Base-by-base conservation (phyloP, 2,797 vertebrate genomes). In the Cossypha heuglini region DNA sequence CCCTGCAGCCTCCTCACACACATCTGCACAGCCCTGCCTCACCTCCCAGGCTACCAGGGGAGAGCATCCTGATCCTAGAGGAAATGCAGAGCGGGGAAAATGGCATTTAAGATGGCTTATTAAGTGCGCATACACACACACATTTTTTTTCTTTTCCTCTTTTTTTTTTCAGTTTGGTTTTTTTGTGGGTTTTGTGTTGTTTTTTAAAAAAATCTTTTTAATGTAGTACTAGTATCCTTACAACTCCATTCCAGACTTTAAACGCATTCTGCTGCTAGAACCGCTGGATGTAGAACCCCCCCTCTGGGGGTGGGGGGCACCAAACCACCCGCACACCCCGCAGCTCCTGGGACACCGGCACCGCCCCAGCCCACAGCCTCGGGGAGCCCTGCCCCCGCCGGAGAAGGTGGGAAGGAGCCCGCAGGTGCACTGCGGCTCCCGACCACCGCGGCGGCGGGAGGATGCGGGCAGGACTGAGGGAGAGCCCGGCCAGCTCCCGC, bases 81-180 rank as follows among this genome's bases (percentile, higher is more conserved):
- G 24, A 75, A 78, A 42, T 11, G 0, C 31, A 59, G 8, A 40
- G 28, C 10, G 18, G 10, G n/a, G 24, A n/a, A 81, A 83, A 42
- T 0, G 1, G 6, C 26, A 25, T 58, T 85, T 78, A 8, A 68
- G 42, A 81, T 55, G 28, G 21, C 3, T 76, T 22, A 35, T 31
- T 31, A 31, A 72, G 6, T 6, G 3, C 25, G 6, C 33, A 13
- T 3, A 29, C 4, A 5, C 5, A 2, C 8, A 35, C 13, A 4
- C 8, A 12, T 10, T 29, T 21, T 14, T 22, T 16, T 16, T 13
- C 11, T 45, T 45, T 45, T 45, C 20, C 20, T 45, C 10, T 37
- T 37, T 13, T 37, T 17, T 11, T 24, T 25, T 17, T 43, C 25
- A 17, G 4, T 21, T 29, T 38, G n/a, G 9, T 3, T 15, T 28